Conservation (phyloP, 2,113 vertebrate species). For the Lanius collurio region DNA sequence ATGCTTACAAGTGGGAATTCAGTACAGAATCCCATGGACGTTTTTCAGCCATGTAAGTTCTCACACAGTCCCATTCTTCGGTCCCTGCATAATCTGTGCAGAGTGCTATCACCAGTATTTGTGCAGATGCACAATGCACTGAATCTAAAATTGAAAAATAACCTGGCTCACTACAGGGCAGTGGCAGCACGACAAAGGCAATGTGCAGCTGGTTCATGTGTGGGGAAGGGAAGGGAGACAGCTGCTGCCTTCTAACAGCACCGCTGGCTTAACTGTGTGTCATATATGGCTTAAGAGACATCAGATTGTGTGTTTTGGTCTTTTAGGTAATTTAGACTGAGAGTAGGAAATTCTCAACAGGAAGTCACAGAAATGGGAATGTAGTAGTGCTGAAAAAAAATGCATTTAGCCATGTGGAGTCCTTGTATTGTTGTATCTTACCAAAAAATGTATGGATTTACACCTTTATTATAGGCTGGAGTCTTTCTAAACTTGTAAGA, state of each 20-base stretch:
- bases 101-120: not conserved
- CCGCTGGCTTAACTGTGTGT: not conserved
- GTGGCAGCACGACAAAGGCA: rapidly evolving
- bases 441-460: not conserved
- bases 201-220: rapidly evolving
- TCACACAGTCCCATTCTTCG: not conserved
- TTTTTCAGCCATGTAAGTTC: not conserved
- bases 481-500: not conserved
- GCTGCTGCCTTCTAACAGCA: not conserved
- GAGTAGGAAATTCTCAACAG: not conserved
- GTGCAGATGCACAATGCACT: not conserved
- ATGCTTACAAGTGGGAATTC: not conserved
- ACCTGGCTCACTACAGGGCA: not conserved
- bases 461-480: not conserved
- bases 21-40: rapidly evolving
- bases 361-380: not conserved
- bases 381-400: not conserved
- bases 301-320: not conserved
- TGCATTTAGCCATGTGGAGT: not conserved
- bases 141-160: not conserved
- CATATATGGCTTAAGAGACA: not conserved
- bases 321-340: not conserved
- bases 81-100: not conserved
- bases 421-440: not conserved
- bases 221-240: not conserved